Evolutionary conservation across 2,888 invertebrate genomes (phyloP), one percentile per base, ranked within the genome.

Genomic region (Anoplius nigerrimus): DNA sequence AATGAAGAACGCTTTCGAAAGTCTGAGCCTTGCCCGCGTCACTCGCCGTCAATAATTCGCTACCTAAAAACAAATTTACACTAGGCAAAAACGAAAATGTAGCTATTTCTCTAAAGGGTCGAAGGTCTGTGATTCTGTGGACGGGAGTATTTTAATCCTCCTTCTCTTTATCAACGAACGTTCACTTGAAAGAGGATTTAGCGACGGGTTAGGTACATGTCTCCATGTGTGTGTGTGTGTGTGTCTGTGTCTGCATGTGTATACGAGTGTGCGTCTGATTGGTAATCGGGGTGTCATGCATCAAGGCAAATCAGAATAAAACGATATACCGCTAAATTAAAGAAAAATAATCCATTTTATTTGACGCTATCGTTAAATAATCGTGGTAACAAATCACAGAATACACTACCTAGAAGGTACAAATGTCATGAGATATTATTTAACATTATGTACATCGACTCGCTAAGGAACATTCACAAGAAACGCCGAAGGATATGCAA

Each of bases 261-360:
- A 24, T 34, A 42, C 15, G 51, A 66, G 27, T 51, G 21, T 42
- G 13, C 13, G 42, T 42, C 42, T 42, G 6, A 42, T 42, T 48
- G n/a, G 48, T 48, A 48, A 16, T 18, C n/a, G 65, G 72, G 42
- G 75, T 54, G 54, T 69, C 75, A 74, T 72, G 79, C 78, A 82
- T 64, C 72, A 66, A 72, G 62, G 71, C 71, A 76, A 76, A 74
- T 73, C 51, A 70, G 76, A 79, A 71, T 72, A 34, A 69, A 74
- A 72, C 64, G 69, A 68, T 75, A 72, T 69, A 72, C 66, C 69
- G 71, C 66, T 61, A 69, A 80, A 70, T 70, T 75, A 83, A 84
- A 75, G 75, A 84, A 83, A 82, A 81, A 85, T 80, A 83, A 84
- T 80, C 34, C 65, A 72, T 83, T 82, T 34, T 81, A 81, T 80